Evolutionary conservation across 1,140 invertebrate species (phyloP), one percentile per base, ranked within the genome.

Genomic region (Ips typographus): DNA sequence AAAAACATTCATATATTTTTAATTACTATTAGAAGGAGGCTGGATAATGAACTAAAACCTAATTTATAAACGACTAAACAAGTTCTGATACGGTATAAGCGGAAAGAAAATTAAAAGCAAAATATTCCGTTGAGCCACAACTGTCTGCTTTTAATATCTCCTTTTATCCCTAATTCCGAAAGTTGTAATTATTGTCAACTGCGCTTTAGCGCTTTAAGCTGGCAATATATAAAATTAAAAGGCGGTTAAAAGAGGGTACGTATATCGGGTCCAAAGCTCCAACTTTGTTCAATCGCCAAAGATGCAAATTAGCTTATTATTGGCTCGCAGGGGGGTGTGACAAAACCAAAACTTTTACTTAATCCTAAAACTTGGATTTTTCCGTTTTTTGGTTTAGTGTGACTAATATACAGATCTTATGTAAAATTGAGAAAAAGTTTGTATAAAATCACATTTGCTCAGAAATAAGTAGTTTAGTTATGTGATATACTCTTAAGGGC

Each of bases 161-260:
- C 47, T 68, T 68, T 68, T 60, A 59, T 68, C 65, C 65, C 65
- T 53, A 68, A 68, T 52, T 68, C 57, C 5, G 57, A 60, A 68
- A 68, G 65, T 68, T 68, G 53, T 68, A 68, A 68, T 68, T 68
- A 60, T 68, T 68, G 65, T 68, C 65, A 68, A 68, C 68, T 70
- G 61, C 43, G 68, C 44, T 70, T 70, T 70, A 68, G 61, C 61
- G 53, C 52, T 58, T 41, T 64, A 52, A 70, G 59, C 67, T 42
- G 8, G 59, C 59, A 56, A 69, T 69, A 61, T 69, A 69, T 69
- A 62, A 69, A 69, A 69, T 69, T 69, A 69, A 68, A 69, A 63
- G 49, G 52, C 53, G 52, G 59, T 69, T 69, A 69, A 63, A 63
- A 69, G 67, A 63, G 67, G 67, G 59, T 62, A 53, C 58, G 67